Conservation (phyloP, 2,888 invertebrate species). For the Bembecia ichneumoniformis region DNA sequence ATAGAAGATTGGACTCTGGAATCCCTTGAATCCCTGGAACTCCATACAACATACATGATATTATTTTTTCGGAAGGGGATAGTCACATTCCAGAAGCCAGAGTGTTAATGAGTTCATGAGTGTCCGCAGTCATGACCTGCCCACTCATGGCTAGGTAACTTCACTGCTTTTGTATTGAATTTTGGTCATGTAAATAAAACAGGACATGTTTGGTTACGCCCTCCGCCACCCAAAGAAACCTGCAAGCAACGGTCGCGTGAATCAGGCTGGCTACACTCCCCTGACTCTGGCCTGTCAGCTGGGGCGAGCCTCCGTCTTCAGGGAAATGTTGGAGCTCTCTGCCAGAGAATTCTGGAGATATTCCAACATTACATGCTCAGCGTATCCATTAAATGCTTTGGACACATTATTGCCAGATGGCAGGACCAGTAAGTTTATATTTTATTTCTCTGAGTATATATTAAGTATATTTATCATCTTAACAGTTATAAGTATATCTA, state of each 20-base stretch:
- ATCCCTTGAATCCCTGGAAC: no score
- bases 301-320: conserved; percentile 95
- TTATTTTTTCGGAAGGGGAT: no score
- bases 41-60: no score
- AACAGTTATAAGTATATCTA: no score
- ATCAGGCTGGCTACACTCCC: conserved; percentile 92
- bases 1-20: no score
- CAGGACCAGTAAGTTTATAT: conserved; percentile 83
- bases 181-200: conserved; percentile 14
- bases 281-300: conserved; percentile 96
- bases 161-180: conserved; percentile 1
- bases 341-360: conserved; percentile 98
- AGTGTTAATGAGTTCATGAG: no score
- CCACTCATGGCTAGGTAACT: no score
- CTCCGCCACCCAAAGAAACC: conserved; percentile 93
- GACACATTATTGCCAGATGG: conserved; percentile 97
- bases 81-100: no score
- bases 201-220: conserved; percentile 99
- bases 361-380: conserved; percentile 98
- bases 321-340: conserved; percentile 97
- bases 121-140: no score
- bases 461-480: no score
- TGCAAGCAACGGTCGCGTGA: conserved; percentile 92
- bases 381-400: conserved; percentile 95
- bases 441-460: no score